Evolutionary conservation across 2,113 vertebrate species (phyloP).

Genomic region (Neotoma lepida): DNA sequence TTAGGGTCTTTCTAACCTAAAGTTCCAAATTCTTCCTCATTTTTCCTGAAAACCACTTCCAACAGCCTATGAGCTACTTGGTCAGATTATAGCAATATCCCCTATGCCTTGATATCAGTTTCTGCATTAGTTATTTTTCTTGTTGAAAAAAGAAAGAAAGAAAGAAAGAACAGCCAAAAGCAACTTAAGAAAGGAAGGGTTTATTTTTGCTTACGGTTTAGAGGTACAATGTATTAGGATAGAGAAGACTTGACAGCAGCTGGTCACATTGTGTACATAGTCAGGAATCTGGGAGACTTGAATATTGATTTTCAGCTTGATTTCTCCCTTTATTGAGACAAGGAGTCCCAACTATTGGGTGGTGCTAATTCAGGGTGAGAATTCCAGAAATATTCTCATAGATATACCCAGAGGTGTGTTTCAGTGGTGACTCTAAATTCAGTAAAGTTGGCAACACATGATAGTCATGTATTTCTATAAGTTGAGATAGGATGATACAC

Average conservation of each 20-base stretch:
- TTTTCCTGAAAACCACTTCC: not conserved
- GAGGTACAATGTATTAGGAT: not conserved
- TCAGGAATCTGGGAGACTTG: not conserved
- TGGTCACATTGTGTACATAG: not conserved
- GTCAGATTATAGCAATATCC: not conserved
- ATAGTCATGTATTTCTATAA: not conserved
- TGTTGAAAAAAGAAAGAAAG: not conserved
- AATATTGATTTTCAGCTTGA: too few relatives aligned
- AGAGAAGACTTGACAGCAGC: not conserved
- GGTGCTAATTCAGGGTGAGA: not conserved
- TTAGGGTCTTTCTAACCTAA: not conserved
- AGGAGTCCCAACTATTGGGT: too few relatives aligned
- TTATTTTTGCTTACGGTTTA: not conserved
- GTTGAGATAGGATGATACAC: rapidly evolving
- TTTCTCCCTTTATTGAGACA: not conserved
- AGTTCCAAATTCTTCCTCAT: not conserved
- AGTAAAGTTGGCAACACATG: not conserved
- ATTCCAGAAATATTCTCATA: not conserved
- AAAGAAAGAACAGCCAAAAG: not conserved
- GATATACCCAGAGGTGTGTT: not conserved
- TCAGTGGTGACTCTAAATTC: not conserved
- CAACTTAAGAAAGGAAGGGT: not conserved
- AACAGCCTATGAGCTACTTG: not conserved
- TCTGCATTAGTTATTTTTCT: not conserved
- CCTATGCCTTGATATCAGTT: not conserved